Evolutionary conservation across 2,797 vertebrate genomes (phyloP), one percentile per base, ranked within the genome.

Genomic region (Etheostoma nigrum): DNA sequence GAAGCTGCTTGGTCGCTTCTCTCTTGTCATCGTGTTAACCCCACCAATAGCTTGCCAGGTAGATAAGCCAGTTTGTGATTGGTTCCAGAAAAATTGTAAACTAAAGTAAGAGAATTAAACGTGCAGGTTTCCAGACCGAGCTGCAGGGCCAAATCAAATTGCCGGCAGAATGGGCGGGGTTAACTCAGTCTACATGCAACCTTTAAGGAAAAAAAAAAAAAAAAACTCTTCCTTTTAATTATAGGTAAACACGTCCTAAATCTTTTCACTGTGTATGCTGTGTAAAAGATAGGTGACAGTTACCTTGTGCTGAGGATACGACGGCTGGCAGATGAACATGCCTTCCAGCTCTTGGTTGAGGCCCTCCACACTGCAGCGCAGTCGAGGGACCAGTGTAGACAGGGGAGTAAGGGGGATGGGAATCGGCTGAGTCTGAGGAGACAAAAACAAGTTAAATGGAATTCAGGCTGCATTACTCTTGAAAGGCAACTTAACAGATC

Each of bases 331-430:
- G 90, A 96, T 95, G 85, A 97, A 97, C 63, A 94, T 95, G 68
- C 96, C 97, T 77, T 98, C 97, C 87, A 98, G 94, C 88, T 98
- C 97, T 86, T 96, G 96, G 91, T 97, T 97, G 51, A 98, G 95
- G 61, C 95, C 96, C 76, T 98, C 97, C 65, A 96, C 93, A 49
- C 97, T 98, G 89, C 94, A 95, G 52, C 96, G 94, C 81, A 97
- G 92, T 63, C 95, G 95, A 66, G 96, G 95, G 76, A 96, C 96
- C 81, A 96, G 89, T 9, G 93, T 93, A 21, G 86, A 92, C 5
- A 67, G 91, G 79, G 90, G 91, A 13, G 84, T 27, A 0, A 87
- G 86, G n/a, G 94, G 91, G 73, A 93, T 93, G 82, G 90, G 78
- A 66, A 94, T 72, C 1, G 93, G 90, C 79, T 80, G 83, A 67